Base-by-base conservation (phyloP, 2,797 vertebrate genomes). In the Ambastaia sidthimunki region DNA sequence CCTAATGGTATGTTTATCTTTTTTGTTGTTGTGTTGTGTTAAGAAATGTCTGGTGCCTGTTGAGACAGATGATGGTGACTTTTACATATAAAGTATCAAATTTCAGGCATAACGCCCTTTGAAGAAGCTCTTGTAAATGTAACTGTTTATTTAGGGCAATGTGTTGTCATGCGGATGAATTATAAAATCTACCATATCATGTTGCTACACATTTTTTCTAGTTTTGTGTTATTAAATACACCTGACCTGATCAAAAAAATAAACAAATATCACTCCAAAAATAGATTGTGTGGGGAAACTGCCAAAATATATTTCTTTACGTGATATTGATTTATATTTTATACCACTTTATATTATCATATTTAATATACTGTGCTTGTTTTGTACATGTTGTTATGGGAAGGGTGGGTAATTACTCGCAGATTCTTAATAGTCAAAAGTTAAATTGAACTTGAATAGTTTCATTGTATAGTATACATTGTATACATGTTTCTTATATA, bases 211-310 rank as follows among this genome's bases (percentile, higher is more conserved):
- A 41, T 59, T 37, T 21, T 41, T 4, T 5, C 66, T 59, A 75
- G 63, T 82, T 74, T 83, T 83, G 68, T 85, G 78, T 82, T 68
- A 80, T 70, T 71, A 75, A 76, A 70, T 81, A 73, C 84, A 83
- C 71, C 68, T 76, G 79, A 31, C 82, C 76, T 85, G 79, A 59
- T 73, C 25, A 68, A 68, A 57, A 68, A 57, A 81, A 76, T 37
- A 65, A 68, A 84, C 25, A 44, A 34, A 37, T 71, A 66, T 80
- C 71, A 74, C 76, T 80, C 16, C 25, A 76, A 76, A 81, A 77
- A 66, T 78, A 44, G 34, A 21, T 19, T 37, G 65, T 78, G 15
- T 54, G 16, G 57, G 66, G 55, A 62, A 78, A 25, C 41, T 34
- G 13, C 1, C 37, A 7, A 18, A 69, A 34, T 12, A 2, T 15